Evolutionary conservation across 2,797 vertebrate species (phyloP).

Genomic region (Alauda arvensis): DNA sequence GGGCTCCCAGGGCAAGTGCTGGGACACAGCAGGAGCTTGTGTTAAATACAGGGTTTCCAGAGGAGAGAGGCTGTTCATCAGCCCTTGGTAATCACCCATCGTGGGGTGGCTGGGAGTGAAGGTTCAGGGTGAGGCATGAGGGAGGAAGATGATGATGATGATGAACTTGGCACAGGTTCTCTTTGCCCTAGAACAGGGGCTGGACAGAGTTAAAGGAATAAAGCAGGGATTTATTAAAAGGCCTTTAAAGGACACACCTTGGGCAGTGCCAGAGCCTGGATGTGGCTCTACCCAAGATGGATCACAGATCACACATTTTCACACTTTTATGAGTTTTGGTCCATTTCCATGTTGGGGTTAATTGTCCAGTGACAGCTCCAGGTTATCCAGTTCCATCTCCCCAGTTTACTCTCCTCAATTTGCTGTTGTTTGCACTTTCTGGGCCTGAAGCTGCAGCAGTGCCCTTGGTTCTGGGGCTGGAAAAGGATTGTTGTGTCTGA

Average conservation of each 20-base stretch:
- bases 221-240: not conserved
- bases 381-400: not conserved
- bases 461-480: not conserved
- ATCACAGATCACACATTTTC: rapidly evolving
- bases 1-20: not conserved
- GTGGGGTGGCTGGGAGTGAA: not conserved
- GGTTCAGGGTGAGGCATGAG: not conserved
- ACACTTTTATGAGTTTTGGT: not conserved
- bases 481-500: not conserved
- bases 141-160: not conserved
- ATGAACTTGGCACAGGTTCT: not conserved
- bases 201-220: not conserved
- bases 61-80: not conserved
- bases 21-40: not conserved
- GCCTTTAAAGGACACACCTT: not conserved
- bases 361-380: not conserved
- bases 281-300: rapidly evolving
- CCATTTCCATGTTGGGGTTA: rapidly evolving
- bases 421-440: not conserved
- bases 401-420: not conserved
- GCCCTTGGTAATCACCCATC: rapidly evolving
- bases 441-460: not conserved
- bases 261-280: not conserved
- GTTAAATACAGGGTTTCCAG: not conserved
- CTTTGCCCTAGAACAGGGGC: not conserved